These are phyloP conservation scores for Aradophagus sp. DNA, from an alignment of 1,140 invertebrate genomes.

Conservation along the genomic window DNA sequence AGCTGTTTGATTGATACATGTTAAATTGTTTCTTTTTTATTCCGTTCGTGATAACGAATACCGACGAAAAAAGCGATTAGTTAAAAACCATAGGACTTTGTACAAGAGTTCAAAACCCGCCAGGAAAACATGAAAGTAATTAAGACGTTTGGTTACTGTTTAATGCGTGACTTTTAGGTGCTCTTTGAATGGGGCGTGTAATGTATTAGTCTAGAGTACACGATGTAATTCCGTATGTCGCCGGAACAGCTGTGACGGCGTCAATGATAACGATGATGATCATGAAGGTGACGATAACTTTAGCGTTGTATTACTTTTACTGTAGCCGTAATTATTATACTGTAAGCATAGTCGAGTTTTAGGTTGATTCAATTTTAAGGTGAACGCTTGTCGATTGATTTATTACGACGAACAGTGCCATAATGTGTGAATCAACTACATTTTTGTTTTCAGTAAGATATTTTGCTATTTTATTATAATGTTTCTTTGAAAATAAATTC, in stretches of 20 bases:
- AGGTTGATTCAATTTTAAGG: slow-evolving; percentile 12
- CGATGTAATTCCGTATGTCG: slow-evolving; percentile 58
- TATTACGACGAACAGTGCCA: no score
- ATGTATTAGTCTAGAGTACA: slow-evolving; percentile 64
- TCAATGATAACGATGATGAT: slow-evolving; percentile 57
- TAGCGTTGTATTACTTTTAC: slow-evolving; percentile 50
- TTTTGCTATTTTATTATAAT: no score
- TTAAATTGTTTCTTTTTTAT: no score
- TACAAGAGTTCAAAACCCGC: slow-evolving; percentile 67
- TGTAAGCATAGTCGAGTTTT: slow-evolving; percentile 16
- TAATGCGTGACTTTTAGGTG: slow-evolving; percentile 70
- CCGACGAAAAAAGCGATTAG: slow-evolving; percentile 31
- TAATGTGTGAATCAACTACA: slow-evolving; percentile 20
- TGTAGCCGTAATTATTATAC: slow-evolving; percentile 51
- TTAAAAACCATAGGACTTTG: slow-evolving; percentile 60
- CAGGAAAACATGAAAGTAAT: slow-evolving; percentile 73
- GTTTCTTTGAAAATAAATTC: no score
- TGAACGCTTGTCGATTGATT: slow-evolving; percentile 22
- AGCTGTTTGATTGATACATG: no score
- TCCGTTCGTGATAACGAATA: slow-evolving; percentile 13
- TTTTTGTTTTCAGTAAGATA: no score
- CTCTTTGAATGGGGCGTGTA: slow-evolving; percentile 68
- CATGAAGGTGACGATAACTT: slow-evolving; percentile 48
- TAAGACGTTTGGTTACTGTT: slow-evolving; percentile 70
- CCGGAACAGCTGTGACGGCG: slow-evolving; percentile 54